Conservation (phyloP, 2,113 vertebrate species). For the Cervus canadensis region DNA sequence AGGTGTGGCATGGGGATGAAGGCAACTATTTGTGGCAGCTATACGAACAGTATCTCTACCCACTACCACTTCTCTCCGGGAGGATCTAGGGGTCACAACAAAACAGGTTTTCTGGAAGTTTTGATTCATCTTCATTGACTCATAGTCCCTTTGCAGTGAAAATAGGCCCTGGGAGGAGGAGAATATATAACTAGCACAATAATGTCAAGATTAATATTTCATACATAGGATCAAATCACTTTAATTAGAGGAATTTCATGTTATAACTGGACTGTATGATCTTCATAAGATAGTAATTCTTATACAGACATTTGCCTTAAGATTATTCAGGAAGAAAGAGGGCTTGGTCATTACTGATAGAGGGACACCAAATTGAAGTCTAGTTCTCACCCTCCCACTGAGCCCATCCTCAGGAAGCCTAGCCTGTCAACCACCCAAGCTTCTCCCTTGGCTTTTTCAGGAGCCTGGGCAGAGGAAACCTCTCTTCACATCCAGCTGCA, state of each 20-base stretch:
- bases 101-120: not conserved
- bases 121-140: not conserved
- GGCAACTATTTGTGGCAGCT: not conserved
- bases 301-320: not conserved
- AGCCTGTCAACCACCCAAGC: not conserved
- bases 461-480: not conserved
- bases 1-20: not conserved
- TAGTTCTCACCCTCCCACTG: not conserved
- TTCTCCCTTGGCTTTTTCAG: not conserved
- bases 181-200: not conserved
- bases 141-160: not conserved
- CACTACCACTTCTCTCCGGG: not conserved
- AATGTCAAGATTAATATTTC: conserved; percentile 52
- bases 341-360: not conserved
- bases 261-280: not conserved
- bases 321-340: not conserved
- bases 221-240: not conserved
- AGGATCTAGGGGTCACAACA: not conserved
- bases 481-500: not conserved
- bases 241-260: not conserved
- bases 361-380: not conserved
- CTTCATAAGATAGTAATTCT: conserved; percentile 13
- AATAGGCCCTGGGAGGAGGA: not conserved
- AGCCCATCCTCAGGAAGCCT: not conserved
- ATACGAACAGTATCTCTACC: not conserved